Evolutionary conservation across 2,888 invertebrate genomes (phyloP), one percentile per base, ranked within the genome.

Genomic region (Copidosoma aretas): DNA sequence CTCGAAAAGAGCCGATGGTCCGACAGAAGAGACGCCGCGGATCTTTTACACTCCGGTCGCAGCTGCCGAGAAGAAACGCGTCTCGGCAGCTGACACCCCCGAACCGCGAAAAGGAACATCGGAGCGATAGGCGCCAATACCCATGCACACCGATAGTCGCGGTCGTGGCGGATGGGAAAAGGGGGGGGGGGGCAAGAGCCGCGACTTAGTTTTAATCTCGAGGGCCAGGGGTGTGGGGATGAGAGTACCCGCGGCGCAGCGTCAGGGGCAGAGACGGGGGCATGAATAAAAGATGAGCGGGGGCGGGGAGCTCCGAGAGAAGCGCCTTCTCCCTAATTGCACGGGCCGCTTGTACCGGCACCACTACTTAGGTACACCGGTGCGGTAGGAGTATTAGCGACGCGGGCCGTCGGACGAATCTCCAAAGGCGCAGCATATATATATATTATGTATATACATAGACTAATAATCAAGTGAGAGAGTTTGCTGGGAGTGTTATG

Each of bases 211-310:
- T 81, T 81, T 80, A 81, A 80, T 80, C 79, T 81, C 73, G 62
- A 60, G 60, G 17, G 19, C 19, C 17, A 49, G 49, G 49, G 49
- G 51, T 25, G 51, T 3, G 0, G 12, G 5, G n/a, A 25, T 43
- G 15, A 19, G 49, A 25, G 25, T 19, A n/a, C n/a, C n/a, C n/a
- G 19, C 22, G 53, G 41, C 8, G 41, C 10, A 41, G 41, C 14
- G 51, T 66, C 64, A 24, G 51, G 19, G 19, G 24, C 43, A 22
- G 43, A 19, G 58, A 56, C 49, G 32, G 56, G 51, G 4, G 57
- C 76, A 81, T 82, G 82, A 82, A 82, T 82, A 82, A 82, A 82
- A 82, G 79, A 82, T 82, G 82, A 82, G 77, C 66, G n/a, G 74
- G 73, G 71, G 74, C 76, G 74, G 73, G 72, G 74, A 76, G 76